These are phyloP conservation scores for Herpetotheres cachinnans DNA, from an alignment of 2,113 vertebrate genomes.

Conservation along the genomic window DNA sequence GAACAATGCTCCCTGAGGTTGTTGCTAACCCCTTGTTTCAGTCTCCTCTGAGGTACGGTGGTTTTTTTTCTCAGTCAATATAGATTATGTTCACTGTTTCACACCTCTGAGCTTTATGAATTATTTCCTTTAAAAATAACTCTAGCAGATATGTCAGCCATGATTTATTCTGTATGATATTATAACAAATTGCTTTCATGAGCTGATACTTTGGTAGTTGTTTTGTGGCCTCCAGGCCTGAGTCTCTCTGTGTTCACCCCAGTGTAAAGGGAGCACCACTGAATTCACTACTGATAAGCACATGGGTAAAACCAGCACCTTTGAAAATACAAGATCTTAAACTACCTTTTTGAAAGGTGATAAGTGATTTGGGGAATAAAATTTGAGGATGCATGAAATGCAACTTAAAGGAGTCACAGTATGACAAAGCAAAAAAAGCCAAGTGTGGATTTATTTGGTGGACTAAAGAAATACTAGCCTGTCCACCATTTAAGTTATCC, in stretches of 20 bases:
- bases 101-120: constrained; percentile 22
- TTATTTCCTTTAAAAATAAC: constrained; percentile 40
- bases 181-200: constrained; percentile 12
- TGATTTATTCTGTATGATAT: constrained; percentile 46
- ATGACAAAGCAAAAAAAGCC: not conserved
- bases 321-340: not conserved
- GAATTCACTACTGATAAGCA: not conserved
- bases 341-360: not conserved
- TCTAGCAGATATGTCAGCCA: constrained; percentile 5
- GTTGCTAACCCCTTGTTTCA: not conserved
- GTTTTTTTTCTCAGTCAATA: not conserved
- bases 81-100: constrained; percentile 25
- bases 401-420: not conserved
- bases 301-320: not conserved
- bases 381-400: not conserved
- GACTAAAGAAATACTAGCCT: not conserved
- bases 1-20: not conserved
- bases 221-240: not conserved
- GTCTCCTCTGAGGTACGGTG: not conserved
- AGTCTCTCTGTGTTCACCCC: not conserved
- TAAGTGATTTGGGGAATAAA: not conserved
- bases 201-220: not conserved
- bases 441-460: not conserved
- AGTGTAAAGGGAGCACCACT: not conserved
- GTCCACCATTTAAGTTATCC: not conserved